Evolutionary conservation across 2,113 vertebrate species (phyloP).

Genomic region (Parus major): DNA sequence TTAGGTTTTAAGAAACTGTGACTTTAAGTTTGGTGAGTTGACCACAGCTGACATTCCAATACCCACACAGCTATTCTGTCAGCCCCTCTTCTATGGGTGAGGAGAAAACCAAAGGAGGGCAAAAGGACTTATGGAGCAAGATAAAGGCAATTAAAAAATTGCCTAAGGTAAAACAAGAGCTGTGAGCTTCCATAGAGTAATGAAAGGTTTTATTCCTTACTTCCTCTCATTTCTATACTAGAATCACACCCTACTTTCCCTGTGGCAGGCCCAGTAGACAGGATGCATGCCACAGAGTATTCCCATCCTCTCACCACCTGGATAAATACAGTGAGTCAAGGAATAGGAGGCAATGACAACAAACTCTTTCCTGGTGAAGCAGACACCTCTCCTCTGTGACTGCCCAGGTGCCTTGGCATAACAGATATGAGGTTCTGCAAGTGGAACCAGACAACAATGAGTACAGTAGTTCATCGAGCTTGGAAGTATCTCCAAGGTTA

Average conservation of each 20-base stretch:
- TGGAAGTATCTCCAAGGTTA: background rate
- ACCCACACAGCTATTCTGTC: background rate
- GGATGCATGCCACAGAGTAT: background rate
- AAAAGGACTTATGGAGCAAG: background rate
- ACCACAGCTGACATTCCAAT: background rate
- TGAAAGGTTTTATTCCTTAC: background rate
- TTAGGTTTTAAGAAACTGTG: background rate
- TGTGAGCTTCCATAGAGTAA: background rate
- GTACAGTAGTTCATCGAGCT: accelerated
- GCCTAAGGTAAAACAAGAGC: background rate
- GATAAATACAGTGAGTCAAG: background rate
- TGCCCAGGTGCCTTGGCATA: background rate
- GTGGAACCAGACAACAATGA: background rate
- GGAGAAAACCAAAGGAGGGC: background rate
- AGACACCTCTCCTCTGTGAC: background rate
- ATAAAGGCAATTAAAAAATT: background rate
- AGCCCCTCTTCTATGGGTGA: background rate
- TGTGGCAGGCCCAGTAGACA: background rate
- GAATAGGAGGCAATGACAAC: background rate
- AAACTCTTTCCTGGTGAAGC: background rate
- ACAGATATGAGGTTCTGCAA: background rate
- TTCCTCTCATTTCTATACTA: background rate
- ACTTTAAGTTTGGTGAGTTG: background rate
- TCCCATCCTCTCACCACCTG: background rate
- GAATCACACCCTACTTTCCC: background rate